These are phyloP conservation scores for Anguilla japonica DNA, from an alignment of 2,113 vertebrate genomes.

Conservation along the genomic window DNA sequence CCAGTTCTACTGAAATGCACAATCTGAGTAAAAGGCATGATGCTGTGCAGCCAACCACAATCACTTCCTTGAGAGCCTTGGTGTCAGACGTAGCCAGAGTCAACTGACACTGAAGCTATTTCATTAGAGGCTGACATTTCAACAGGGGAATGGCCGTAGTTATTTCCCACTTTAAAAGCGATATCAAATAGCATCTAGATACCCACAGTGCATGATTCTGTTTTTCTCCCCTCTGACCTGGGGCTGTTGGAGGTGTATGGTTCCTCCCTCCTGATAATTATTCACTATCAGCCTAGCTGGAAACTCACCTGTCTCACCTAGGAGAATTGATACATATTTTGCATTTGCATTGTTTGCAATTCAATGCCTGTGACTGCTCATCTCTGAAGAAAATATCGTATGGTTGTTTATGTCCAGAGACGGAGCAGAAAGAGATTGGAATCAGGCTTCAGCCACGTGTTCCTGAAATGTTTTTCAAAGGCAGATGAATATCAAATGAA, in stretches of 20 bases:
- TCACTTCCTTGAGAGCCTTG: constrained; percentile 14
- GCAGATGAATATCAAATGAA: constrained; percentile 62
- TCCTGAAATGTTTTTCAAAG: constrained; percentile 49
- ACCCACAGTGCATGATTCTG: not conserved
- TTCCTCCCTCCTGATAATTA: constrained; percentile 25
- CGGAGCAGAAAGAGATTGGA: constrained; percentile 49
- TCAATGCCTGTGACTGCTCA: constrained; percentile 29
- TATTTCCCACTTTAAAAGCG: constrained; percentile 24
- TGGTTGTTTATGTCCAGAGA: constrained; percentile 20
- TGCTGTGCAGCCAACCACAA: constrained; percentile 18
- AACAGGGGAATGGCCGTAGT: constrained; percentile 19
- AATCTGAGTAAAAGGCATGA: not conserved
- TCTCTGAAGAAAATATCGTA: constrained; percentile 12
- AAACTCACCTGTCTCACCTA: constrained; percentile 15
- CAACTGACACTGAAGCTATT: constrained; percentile 24
- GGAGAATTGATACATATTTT: not conserved
- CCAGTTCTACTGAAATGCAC: not conserved
- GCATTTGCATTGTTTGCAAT: not conserved
- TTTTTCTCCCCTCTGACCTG: constrained; percentile 12
- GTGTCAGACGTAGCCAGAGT: constrained; percentile 31
- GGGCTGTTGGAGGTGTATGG: constrained; percentile 24
- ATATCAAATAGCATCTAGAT: constrained; percentile 37
- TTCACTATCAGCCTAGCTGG: not conserved
- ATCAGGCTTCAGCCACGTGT: constrained; percentile 55
- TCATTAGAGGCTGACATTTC: constrained; percentile 37